phyloP scores from a whole-genome alignment of 1,140 invertebrate species.

The Hestina assimilis region DNA sequence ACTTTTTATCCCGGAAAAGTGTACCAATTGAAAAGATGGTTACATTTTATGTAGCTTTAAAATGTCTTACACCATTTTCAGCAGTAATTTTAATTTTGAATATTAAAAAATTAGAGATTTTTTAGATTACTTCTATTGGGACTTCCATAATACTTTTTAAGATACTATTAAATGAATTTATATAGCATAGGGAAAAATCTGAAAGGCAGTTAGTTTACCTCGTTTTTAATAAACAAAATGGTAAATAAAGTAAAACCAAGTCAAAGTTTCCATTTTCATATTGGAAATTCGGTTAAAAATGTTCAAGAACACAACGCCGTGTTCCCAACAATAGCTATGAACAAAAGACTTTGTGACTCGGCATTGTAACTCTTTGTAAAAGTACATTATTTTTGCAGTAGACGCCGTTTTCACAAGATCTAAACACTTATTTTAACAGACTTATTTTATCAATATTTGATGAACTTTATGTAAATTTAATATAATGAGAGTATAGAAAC shows the following conservation, averaged over 20 bases:
- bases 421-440: not conserved
- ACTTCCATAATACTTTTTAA: too few relatives aligned
- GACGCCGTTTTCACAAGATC: not conserved
- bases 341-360: not conserved
- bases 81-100: too few relatives aligned
- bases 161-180: too few relatives aligned
- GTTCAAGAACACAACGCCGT: not conserved
- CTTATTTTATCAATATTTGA: not conserved
- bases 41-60: too few relatives aligned
- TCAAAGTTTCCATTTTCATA: not conserved
- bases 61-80: too few relatives aligned
- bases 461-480: not conserved
- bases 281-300: constrained; percentile 1
- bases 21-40: too few relatives aligned
- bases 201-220: too few relatives aligned
- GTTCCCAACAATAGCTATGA: not conserved
- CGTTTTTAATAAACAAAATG: too few relatives aligned
- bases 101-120: too few relatives aligned
- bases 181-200: too few relatives aligned
- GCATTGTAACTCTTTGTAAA: not conserved
- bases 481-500: not conserved
- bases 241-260: not conserved
- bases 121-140: too few relatives aligned
- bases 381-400: not conserved
- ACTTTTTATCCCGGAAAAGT: too few relatives aligned